Conservation (phyloP, 2,888 invertebrate genomes). For the Baronia brevicornis region DNA sequence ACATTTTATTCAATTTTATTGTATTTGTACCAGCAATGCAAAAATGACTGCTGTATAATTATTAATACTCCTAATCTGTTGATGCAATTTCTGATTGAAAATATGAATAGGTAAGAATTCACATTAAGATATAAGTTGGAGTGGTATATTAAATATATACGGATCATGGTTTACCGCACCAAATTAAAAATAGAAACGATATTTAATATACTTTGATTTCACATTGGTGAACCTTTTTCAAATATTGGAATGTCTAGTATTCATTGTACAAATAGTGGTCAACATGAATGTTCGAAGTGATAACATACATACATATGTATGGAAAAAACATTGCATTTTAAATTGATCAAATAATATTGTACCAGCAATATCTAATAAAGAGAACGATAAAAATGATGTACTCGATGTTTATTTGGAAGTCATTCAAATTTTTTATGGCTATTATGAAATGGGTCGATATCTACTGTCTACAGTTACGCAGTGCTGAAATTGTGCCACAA, state of each 20-base stretch:
- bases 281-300: conserved; percentile 51
- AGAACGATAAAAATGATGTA: conserved; percentile 45
- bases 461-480: background rate
- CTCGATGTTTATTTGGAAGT: conserved; percentile 24
- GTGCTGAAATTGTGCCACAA: background rate
- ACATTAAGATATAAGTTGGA: too few species aligned
- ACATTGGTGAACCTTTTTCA: conserved; percentile 14
- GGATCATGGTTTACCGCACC: conserved; percentile 40
- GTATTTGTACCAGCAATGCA: too few species aligned
- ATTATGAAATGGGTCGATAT: conserved; percentile 4
- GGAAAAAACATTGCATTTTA: conserved; percentile 58
- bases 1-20: too few species aligned
- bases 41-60: too few species aligned
- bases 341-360: conserved; percentile 60
- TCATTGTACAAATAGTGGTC: conserved; percentile 64
- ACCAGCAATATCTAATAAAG: conserved; percentile 66
- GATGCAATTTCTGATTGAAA: too few species aligned
- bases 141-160: conserved; percentile 13
- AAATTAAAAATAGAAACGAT: conserved; percentile 46
- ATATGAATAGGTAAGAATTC: too few species aligned
- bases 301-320: too few species aligned
- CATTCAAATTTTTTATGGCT: conserved; percentile 1
- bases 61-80: too few species aligned
- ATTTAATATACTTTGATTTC: conserved; percentile 11
- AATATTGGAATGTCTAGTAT: conserved; percentile 22